Evolutionary conservation across 1,140 invertebrate species (phyloP).

Genomic region (Drosophila nebulosa): DNA sequence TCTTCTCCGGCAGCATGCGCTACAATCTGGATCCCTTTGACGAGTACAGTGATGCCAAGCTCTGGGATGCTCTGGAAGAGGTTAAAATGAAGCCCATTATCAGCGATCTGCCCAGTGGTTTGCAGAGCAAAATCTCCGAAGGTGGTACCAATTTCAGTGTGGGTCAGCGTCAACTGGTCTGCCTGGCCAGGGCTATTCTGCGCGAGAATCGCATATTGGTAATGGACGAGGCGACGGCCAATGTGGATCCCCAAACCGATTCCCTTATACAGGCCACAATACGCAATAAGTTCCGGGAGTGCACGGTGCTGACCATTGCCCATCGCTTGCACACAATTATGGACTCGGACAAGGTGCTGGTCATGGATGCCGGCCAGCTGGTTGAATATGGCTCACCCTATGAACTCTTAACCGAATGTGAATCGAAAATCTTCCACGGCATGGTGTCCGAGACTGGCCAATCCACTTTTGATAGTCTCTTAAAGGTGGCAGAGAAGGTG

Average conservation of each 20-base stretch:
- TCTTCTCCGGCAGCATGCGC: slow-evolving; percentile 84
- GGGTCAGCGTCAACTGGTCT: slow-evolving; percentile 88
- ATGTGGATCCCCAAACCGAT: slow-evolving; percentile 85
- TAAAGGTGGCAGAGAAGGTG: slow-evolving; percentile 83
- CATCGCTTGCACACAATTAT: slow-evolving; percentile 59
- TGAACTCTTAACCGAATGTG: slow-evolving; percentile 81
- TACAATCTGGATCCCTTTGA: slow-evolving; percentile 92
- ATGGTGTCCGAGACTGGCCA: slow-evolving; percentile 86
- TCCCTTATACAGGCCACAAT: slow-evolving; percentile 86
- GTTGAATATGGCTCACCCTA: slow-evolving; percentile 82
- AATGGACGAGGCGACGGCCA: slow-evolving; percentile 84
- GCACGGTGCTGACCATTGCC: slow-evolving; percentile 57
- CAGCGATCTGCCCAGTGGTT: slow-evolving; percentile 81
- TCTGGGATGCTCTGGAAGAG: slow-evolving; percentile 92
- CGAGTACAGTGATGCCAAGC: slow-evolving; percentile 86
- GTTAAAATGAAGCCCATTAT: slow-evolving; percentile 84
- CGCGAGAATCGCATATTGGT: slow-evolving; percentile 86
- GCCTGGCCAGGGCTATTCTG: slow-evolving; percentile 87
- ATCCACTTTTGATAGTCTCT: slow-evolving; percentile 83
- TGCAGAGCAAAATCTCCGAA: slow-evolving; percentile 82
- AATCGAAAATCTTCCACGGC: slow-evolving; percentile 82
- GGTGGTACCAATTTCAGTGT: slow-evolving; percentile 87
- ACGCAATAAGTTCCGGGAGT: slow-evolving; percentile 45
- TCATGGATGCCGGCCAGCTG: slow-evolving; percentile 54
- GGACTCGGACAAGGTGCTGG: slow-evolving; percentile 55